A percentile compares a stretch with the other conserved stretches of the same genome.
These are phyloP conservation scores for Nemurella pictetii DNA, from an alignment of 2,888 invertebrate species.

Conservation along the genomic window DNA sequence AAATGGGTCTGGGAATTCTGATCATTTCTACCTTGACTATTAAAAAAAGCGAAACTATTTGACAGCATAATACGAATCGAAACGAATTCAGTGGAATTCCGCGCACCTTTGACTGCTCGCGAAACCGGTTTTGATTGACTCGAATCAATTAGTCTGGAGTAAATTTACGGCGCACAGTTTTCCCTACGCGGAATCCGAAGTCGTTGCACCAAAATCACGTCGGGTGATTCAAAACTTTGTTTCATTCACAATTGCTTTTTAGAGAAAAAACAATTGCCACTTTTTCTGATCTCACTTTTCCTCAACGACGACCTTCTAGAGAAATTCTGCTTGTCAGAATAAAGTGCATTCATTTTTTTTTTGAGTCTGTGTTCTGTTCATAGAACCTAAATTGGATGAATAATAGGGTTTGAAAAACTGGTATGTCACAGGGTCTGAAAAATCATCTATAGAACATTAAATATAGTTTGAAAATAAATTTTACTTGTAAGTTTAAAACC, in stretches of 20 bases:
- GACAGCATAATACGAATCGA: too few relatives aligned
- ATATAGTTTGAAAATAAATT: too few relatives aligned
- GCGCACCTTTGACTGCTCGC: too few relatives aligned
- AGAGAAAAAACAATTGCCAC: not conserved
- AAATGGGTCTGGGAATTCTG: too few relatives aligned
- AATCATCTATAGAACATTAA: too few relatives aligned
- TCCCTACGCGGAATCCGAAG: not conserved
- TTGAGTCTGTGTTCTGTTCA: too few relatives aligned
- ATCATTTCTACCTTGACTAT: too few relatives aligned
- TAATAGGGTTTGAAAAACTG: not conserved
- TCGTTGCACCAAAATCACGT: not conserved
- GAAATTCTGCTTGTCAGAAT: not conserved
- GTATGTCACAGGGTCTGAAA: not conserved
- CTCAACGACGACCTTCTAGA: not conserved
- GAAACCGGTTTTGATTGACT: not conserved
- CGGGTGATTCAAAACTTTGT: not conserved
- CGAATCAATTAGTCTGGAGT: constrained; percentile 14
- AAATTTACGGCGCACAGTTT: not conserved
- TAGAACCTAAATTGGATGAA: too few relatives aligned
- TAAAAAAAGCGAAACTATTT: too few relatives aligned
- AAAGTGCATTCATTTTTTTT: not conserved
- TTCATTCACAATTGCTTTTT: not conserved
- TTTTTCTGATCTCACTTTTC: not conserved
- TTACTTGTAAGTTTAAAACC: too few relatives aligned
- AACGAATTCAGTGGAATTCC: too few relatives aligned